A percentile compares a stretch with the other conserved stretches of the same genome.
phyloP scores from a whole-genome alignment of 1,140 invertebrate genomes.

The Oryctes rhinoceros region DNA sequence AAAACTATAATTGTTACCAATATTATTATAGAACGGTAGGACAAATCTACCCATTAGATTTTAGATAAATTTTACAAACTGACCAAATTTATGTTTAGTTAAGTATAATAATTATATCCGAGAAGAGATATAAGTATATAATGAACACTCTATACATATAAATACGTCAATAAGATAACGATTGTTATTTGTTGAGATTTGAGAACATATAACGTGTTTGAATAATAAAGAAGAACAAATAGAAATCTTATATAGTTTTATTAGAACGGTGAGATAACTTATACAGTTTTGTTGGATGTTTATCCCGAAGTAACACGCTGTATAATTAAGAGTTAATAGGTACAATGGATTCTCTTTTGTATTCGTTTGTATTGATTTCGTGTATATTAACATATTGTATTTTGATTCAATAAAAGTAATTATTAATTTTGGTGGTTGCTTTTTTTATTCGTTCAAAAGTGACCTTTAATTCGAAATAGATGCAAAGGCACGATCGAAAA shows the following conservation, averaged over 20 bases:
- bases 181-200: constrained; percentile 29
- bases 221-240: constrained; percentile 8
- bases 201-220: neutral
- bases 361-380: constrained; percentile 31
- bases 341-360: constrained; percentile 29
- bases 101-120: constrained; percentile 31
- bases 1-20: constrained; percentile 44
- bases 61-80: constrained; percentile 41
- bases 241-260: neutral
- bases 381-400: constrained; percentile 35
- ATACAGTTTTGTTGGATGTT: neutral
- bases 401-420: constrained; percentile 19
- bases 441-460: too few relatives aligned
- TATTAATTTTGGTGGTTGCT: neutral
- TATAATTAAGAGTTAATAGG: constrained; percentile 13
- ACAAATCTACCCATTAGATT: constrained; percentile 30
- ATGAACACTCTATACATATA: constrained; percentile 28
- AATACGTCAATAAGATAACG: constrained; percentile 28
- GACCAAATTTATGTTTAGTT: constrained; percentile 44
- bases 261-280: neutral
- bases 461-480: too few relatives aligned
- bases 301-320: neutral
- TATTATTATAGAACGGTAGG: constrained; percentile 37
- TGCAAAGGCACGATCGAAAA: too few relatives aligned
- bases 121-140: constrained; percentile 3